phyloP scores from a whole-genome alignment of 2,113 vertebrate genomes.

The Carollia perspicillata region DNA sequence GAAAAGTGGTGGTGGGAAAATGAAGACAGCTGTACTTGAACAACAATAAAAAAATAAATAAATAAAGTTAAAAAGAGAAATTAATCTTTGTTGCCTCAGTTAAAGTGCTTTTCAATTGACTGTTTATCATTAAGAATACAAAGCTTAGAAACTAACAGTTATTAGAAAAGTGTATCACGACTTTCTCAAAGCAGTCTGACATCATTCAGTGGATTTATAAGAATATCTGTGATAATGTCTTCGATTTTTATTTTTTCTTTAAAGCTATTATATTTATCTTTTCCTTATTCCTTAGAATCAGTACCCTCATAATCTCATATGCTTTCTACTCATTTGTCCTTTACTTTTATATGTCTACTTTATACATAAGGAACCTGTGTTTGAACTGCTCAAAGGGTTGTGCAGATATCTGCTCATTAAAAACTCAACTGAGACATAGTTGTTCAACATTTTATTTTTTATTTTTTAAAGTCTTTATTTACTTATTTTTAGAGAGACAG shows the following conservation, averaged over 20 bases:
- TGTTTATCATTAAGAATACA: background rate
- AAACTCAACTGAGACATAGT: background rate
- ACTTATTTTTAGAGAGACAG: too few relatives aligned
- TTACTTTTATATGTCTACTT: background rate
- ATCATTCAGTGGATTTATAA: background rate
- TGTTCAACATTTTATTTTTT: background rate
- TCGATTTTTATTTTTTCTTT: background rate
- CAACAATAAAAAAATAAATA: too few relatives aligned
- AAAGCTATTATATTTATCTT: background rate
- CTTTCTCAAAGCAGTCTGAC: background rate
- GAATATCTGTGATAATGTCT: background rate
- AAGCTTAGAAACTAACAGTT: background rate
- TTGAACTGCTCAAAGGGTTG: background rate
- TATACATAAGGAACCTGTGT: background rate
- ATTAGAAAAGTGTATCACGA: background rate
- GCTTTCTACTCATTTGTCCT: background rate
- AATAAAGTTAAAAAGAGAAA: background rate
- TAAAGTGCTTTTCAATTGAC: background rate
- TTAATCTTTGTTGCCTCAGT: background rate
- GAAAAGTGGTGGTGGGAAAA: too few relatives aligned
- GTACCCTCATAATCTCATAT: background rate
- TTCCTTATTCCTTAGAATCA: conserved; percentile 4
- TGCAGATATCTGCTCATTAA: background rate
- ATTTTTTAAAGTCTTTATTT: too few relatives aligned
- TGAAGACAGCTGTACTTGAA: too few relatives aligned